Percentiles rank a stretch among this genome's conserved stretches.
These are phyloP conservation scores for Tamias sibiricus DNA, from an alignment of 2,113 vertebrate genomes.

Conservation along the genomic window DNA sequence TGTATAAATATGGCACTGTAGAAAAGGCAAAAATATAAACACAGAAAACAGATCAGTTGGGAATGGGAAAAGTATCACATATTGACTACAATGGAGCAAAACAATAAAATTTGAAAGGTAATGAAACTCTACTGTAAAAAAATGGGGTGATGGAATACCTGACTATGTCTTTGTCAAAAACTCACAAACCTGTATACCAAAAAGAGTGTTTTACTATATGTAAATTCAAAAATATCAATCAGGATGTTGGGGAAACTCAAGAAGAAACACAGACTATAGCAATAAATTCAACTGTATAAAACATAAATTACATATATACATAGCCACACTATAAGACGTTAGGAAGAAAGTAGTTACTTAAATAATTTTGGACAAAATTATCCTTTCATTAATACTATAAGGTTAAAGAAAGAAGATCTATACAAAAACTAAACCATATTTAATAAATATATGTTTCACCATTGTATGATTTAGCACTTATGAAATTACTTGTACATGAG, in stretches of 20 bases:
- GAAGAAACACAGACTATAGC: background rate
- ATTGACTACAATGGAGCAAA: background rate
- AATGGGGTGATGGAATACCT: background rate
- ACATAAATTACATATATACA: background rate
- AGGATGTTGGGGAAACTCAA: background rate
- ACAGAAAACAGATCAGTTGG: background rate
- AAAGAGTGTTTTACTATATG: background rate
- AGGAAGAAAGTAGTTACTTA: background rate
- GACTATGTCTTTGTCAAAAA: background rate
- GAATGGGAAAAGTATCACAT: background rate
- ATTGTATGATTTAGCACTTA: background rate
- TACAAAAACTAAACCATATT: background rate
- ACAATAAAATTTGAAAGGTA: background rate
- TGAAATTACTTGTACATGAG: background rate
- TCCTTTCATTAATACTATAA: background rate
- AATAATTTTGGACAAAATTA: background rate
- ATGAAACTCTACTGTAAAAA: background rate
- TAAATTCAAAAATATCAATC: background rate
- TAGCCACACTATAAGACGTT: background rate
- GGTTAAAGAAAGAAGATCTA: background rate
- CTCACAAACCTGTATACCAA: background rate
- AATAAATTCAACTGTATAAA: background rate
- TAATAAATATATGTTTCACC: background rate
- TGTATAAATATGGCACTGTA: background rate
- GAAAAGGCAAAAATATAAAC: background rate